Conservation (phyloP, 2,888 invertebrate genomes). For the Sminthurinus aureus region DNA sequence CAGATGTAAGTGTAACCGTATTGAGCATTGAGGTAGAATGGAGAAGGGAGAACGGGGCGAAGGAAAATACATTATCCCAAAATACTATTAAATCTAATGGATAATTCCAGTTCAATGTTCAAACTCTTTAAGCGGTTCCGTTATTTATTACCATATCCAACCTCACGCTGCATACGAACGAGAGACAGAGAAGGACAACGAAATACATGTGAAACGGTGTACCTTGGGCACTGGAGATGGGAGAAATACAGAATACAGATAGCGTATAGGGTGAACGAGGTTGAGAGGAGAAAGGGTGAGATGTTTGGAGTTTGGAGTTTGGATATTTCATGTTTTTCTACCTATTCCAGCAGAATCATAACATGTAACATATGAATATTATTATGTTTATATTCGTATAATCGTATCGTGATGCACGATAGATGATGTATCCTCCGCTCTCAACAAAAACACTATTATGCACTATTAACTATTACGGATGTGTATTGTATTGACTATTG, state of each 20-base stretch:
- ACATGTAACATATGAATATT: too few species aligned
- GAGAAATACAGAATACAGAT: too few species aligned
- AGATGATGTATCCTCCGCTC: too few species aligned
- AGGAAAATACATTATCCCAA: conserved; percentile 34
- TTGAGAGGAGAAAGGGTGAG: not conserved
- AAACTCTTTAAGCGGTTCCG: conserved; percentile 36
- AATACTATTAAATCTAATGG: conserved; percentile 41
- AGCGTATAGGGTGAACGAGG: too few species aligned
- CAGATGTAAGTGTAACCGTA: not conserved
- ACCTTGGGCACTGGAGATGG: too few species aligned
- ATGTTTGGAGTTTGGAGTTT: not conserved
- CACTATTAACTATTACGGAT: too few species aligned
- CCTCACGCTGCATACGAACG: conserved; percentile 28
- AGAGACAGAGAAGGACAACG: not conserved
- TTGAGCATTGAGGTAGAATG: not conserved
- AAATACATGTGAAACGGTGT: not conserved
- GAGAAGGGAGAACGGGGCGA: not conserved
- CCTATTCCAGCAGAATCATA: too few species aligned
- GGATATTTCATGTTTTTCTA: too few species aligned
- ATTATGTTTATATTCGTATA: too few species aligned
- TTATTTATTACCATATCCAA: conserved; percentile 28
- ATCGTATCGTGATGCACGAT: too few species aligned
- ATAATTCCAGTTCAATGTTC: conserved; percentile 34
- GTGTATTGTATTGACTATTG: not conserved
- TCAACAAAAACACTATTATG: too few species aligned